A percentile compares a stretch with the other conserved stretches of the same genome.
Evolutionary conservation across 1,140 invertebrate genomes (phyloP).

Genomic region (Dreissena polymorpha): DNA sequence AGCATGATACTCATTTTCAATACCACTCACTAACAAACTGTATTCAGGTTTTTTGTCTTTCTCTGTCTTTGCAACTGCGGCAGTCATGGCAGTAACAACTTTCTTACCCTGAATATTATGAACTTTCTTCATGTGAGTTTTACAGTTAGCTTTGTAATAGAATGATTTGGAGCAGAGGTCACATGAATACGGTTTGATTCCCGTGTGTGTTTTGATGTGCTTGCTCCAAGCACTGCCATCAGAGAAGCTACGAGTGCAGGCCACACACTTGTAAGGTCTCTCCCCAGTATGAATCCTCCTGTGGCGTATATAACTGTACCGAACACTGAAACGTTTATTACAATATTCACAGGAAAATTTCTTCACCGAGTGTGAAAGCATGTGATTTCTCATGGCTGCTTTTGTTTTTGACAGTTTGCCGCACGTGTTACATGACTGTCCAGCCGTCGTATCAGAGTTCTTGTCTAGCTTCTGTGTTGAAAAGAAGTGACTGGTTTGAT

Average conservation of each 20-base stretch:
- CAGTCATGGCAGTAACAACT: background rate
- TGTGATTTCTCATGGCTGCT: conserved; percentile 49
- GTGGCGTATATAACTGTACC: conserved; percentile 48
- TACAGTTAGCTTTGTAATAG: conserved; percentile 50
- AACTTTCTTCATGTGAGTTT: conserved; percentile 48
- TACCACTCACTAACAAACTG: conserved; percentile 10
- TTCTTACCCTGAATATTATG: conserved; percentile 20
- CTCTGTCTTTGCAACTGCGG: conserved; percentile 11
- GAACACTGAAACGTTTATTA: conserved; percentile 48
- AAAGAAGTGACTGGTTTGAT: conserved; percentile 50
- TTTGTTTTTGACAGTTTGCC: conserved; percentile 48
- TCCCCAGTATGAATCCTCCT: conserved; percentile 56
- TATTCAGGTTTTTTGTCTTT: conserved; percentile 20
- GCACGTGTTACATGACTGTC: conserved; percentile 46
- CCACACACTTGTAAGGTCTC: conserved; percentile 53
- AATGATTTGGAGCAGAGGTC: conserved; percentile 48
- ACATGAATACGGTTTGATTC: conserved; percentile 51
- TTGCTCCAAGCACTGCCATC: conserved; percentile 50
- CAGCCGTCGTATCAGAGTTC: conserved; percentile 24
- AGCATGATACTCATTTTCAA: conserved; percentile 20
- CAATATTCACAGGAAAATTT: conserved; percentile 52
- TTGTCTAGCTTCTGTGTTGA: conserved; percentile 32
- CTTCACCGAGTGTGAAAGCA: conserved; percentile 49
- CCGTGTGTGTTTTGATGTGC: conserved; percentile 50
- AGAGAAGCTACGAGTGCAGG: conserved; percentile 46